Conservation (phyloP, 2,797 vertebrate genomes). For the Lerista edwardsae region DNA sequence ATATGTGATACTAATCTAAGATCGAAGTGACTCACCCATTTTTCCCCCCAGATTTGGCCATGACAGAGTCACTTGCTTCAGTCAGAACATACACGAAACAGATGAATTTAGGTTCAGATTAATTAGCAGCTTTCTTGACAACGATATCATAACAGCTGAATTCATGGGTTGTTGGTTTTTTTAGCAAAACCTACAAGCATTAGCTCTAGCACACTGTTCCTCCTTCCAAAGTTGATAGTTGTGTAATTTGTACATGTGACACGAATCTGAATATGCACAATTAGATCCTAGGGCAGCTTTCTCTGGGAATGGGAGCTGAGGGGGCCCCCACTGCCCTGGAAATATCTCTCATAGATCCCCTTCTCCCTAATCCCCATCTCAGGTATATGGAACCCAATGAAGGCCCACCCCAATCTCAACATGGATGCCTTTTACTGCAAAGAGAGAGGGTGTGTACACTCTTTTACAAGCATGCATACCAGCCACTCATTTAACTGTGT, state of each 20-base stretch:
- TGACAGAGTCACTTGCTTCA: background rate
- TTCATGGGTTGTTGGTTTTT: background rate
- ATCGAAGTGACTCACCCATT: conserved; percentile 60
- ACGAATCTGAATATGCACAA: background rate
- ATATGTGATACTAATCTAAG: conserved; percentile 62
- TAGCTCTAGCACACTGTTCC: conserved; percentile 40
- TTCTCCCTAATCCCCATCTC: background rate
- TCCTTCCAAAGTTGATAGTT: background rate
- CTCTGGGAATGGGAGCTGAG: background rate
- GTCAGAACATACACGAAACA: conserved; percentile 51
- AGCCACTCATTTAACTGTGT: background rate
- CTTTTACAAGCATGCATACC: background rate
- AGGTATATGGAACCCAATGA: background rate
- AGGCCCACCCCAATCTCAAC: background rate
- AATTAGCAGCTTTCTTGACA: conserved; percentile 41
- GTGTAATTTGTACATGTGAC: background rate
- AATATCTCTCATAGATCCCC: background rate
- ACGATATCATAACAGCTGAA: conserved; percentile 6
- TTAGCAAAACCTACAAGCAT: background rate
- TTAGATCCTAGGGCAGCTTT: background rate
- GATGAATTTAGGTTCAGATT: conserved; percentile 43
- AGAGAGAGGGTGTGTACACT: background rate
- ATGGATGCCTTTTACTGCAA: background rate
- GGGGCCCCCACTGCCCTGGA: background rate
- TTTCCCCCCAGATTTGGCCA: conserved; percentile 46